Conservation (phyloP, 2,113 vertebrate genomes). For the Aptenodytes patagonicus region DNA sequence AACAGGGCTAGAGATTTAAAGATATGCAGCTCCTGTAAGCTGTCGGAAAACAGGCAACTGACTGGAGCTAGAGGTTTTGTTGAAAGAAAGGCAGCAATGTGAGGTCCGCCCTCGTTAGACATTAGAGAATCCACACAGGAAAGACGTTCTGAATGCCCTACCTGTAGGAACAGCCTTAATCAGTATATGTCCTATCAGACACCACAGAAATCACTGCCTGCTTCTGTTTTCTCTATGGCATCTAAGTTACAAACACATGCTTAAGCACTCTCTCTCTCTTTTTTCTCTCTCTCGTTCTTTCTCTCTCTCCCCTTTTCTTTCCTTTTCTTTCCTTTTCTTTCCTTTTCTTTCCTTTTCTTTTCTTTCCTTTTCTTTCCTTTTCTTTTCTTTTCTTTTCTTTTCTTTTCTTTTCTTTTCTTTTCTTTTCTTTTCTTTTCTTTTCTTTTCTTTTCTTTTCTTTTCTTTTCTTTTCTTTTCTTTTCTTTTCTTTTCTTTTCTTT, state of each 20-base stretch:
- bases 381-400: rapidly evolving
- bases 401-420: rapidly evolving
- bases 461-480: rapidly evolving
- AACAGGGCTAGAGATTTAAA: not conserved
- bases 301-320: rapidly evolving
- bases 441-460: too few relatives aligned
- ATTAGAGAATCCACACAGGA: not conserved
- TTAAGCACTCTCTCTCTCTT: not conserved
- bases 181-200: not conserved
- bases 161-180: not conserved
- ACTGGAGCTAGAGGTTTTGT: not conserved
- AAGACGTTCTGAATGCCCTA: not conserved
- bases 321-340: rapidly evolving
- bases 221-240: not conserved
- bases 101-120: not conserved
- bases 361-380: rapidly evolving
- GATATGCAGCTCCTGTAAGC: not conserved
- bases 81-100: not conserved
- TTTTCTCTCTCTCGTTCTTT: rapidly evolving
- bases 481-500: rapidly evolving
- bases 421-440: too few relatives aligned
- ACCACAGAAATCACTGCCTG: not conserved
- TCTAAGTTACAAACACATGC: not conserved
- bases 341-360: rapidly evolving
- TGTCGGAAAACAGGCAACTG: not conserved